Percentiles rank a stretch among this genome's conserved stretches.
These are phyloP conservation scores for Acromyrmex heyeri DNA, from an alignment of 1,140 invertebrate genomes.

Conservation along the genomic window DNA sequence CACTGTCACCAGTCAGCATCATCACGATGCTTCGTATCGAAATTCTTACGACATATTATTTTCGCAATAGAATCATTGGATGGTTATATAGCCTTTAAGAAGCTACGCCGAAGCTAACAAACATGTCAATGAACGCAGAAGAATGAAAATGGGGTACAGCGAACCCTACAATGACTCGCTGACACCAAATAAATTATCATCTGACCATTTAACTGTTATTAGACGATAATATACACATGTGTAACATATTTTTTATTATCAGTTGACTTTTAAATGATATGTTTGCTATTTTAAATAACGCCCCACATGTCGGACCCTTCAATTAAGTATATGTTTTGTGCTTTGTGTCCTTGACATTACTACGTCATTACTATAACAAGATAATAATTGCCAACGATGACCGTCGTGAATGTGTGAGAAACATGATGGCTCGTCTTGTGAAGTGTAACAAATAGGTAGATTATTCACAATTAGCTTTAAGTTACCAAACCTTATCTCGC, in stretches of 20 bases:
- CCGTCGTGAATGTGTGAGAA: neutral
- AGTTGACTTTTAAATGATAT: neutral
- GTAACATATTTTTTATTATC: neutral
- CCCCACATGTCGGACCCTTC: neutral
- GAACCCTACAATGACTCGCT: neutral
- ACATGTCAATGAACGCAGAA: conserved; percentile 60
- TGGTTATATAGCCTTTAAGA: conserved; percentile 26
- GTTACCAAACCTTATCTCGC: neutral
- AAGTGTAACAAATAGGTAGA: neutral
- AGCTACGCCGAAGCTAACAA: conserved; percentile 26
- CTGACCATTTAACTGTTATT: neutral
- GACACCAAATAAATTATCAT: conserved; percentile 54
- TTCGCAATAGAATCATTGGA: conserved; percentile 19
- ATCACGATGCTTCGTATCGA: neutral
- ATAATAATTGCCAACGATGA: conserved; percentile 7
- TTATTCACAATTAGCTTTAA: neutral
- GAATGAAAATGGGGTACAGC: conserved; percentile 27
- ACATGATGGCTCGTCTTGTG: neutral
- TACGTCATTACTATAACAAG: neutral
- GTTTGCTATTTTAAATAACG: neutral
- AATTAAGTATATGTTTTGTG: conserved; percentile 13
- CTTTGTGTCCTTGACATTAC: conserved; percentile 12
- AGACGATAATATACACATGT: neutral
- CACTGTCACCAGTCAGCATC: neutral
- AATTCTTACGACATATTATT: conserved; percentile 22